Percentiles rank a stretch among this genome's conserved stretches.
phyloP scores from a whole-genome alignment of 2,888 invertebrate species.

The Aspidiotus destructor region DNA sequence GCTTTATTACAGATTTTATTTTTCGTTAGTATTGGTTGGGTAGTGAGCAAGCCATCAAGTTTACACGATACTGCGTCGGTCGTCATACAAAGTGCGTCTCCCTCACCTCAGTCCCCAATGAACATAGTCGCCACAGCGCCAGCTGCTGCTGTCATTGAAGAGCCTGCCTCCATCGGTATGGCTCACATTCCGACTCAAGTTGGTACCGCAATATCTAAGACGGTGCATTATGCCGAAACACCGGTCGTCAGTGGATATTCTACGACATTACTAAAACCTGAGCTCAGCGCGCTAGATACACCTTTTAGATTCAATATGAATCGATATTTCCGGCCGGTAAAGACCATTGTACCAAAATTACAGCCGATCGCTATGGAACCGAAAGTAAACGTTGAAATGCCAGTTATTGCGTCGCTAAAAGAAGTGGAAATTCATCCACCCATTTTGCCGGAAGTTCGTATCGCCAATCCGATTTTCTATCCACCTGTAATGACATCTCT shows the following conservation, averaged over 20 bases:
- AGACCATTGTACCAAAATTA: constrained; percentile 15
- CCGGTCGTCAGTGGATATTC: constrained; percentile 33
- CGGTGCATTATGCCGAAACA: constrained; percentile 40
- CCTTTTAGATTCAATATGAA: constrained; percentile 7
- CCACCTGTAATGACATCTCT: background rate
- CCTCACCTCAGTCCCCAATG: background rate
- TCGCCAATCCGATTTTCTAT: constrained; percentile 11
- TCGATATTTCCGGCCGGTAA: constrained; percentile 11
- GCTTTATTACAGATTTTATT: too few species aligned
- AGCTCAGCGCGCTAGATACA: constrained; percentile 31
- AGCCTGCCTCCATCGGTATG: constrained; percentile 9
- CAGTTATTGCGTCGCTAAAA: constrained; percentile 29
- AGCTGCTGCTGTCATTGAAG: background rate
- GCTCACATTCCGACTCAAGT: constrained; percentile 42
- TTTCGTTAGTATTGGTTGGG: too few species aligned
- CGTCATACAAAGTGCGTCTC: too few species aligned
- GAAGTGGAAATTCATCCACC: constrained; percentile 37
- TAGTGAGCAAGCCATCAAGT: too few species aligned
- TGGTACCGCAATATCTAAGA: constrained; percentile 39
- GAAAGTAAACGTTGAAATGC: background rate
- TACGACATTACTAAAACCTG: constrained; percentile 35
- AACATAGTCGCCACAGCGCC: background rate
- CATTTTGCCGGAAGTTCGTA: constrained; percentile 36
- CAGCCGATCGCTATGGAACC: background rate
- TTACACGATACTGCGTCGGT: too few species aligned